A percentile compares a stretch with the other conserved stretches of the same genome.
phyloP scores from a whole-genome alignment of 2,113 vertebrate genomes.

The Parotia lawesii region DNA sequence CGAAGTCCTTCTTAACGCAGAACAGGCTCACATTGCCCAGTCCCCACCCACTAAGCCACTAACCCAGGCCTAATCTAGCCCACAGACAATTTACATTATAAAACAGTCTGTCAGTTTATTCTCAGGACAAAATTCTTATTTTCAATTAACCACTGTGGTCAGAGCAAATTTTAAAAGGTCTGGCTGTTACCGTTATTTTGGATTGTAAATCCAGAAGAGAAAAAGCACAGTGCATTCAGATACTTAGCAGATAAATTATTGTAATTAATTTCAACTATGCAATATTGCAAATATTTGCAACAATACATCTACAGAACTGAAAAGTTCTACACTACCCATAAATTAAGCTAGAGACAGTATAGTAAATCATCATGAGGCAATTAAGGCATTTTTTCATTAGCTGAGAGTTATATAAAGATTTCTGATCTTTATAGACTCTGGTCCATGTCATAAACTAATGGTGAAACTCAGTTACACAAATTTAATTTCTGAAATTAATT shows the following conservation, averaged over 20 bases:
- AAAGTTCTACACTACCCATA: not conserved
- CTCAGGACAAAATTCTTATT: not conserved
- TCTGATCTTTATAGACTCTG: not conserved
- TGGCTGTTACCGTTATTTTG: not conserved
- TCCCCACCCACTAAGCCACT: not conserved
- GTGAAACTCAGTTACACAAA: conserved; percentile 29
- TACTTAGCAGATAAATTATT: not conserved
- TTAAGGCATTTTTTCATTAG: not conserved
- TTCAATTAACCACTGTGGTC: not conserved
- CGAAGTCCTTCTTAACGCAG: not conserved
- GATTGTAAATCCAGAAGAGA: not conserved
- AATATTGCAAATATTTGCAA: not conserved
- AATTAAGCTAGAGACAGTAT: not conserved
- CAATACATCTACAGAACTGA: not conserved
- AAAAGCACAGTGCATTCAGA: not conserved
- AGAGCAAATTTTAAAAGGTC: not conserved
- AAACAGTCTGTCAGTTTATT: not conserved
- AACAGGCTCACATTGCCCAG: not conserved
- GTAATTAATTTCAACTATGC: not conserved
- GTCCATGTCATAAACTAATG: not conserved
- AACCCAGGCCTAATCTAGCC: not conserved
- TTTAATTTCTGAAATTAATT: conserved; percentile 46
- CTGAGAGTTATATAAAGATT: not conserved
- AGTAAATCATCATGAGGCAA: not conserved
- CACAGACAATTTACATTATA: not conserved